Evolutionary conservation across 2,113 vertebrate species (phyloP).

Genomic region (Daphoenositta chrysoptera): DNA sequence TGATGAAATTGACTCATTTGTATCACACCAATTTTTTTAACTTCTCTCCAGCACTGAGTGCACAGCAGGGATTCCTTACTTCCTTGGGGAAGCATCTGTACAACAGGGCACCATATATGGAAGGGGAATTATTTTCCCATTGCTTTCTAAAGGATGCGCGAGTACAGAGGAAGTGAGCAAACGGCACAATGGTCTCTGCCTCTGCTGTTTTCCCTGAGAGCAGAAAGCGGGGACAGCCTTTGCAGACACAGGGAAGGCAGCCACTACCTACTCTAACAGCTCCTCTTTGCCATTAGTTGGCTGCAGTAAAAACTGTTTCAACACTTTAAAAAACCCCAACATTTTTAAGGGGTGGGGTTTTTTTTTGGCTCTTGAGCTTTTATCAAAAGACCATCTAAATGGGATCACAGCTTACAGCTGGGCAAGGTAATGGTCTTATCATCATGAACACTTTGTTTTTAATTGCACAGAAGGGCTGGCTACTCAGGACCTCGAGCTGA

Average conservation of each 20-base stretch:
- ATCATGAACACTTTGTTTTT: not conserved
- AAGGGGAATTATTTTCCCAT: not conserved
- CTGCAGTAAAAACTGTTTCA: not conserved
- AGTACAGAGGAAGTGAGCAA: not conserved
- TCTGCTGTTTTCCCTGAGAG: not conserved
- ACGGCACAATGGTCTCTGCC: not conserved
- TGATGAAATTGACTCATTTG: not conserved
- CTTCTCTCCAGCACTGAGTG: not conserved
- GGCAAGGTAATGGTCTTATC: not conserved
- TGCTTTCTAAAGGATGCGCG: not conserved
- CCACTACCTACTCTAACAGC: not conserved
- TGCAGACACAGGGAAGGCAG: not conserved
- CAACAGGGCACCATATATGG: not conserved
- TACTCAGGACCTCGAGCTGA: not conserved
- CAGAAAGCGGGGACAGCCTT: not conserved
- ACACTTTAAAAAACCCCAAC: not conserved
- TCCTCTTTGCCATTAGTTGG: not conserved
- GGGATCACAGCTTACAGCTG: not conserved
- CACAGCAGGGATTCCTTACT: not conserved
- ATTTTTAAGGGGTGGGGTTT: not conserved
- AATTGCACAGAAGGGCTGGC: not conserved
- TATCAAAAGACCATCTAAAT: not conserved
- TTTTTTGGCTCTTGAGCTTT: not conserved
- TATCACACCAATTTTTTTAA: not conserved
- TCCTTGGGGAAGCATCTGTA: not conserved